These are phyloP conservation scores for Trigoniulus corallinus DNA, from an alignment of 1,140 invertebrate species.

Conservation along the genomic window DNA sequence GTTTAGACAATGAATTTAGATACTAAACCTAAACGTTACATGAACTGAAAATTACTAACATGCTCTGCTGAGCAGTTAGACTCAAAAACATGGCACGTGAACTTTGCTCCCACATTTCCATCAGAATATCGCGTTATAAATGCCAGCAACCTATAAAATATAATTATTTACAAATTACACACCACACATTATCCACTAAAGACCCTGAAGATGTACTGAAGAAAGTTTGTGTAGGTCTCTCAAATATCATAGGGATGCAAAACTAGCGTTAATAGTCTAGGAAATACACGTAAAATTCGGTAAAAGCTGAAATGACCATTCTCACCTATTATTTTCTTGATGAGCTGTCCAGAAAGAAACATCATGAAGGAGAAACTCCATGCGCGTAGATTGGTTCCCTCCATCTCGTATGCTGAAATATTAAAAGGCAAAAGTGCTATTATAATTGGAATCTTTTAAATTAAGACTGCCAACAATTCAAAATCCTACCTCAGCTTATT, in stretches of 20 bases:
- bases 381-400: slow-evolving; percentile 21
- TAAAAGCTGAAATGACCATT: background rate
- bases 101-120: background rate
- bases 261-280: background rate
- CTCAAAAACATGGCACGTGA: slow-evolving; percentile 7
- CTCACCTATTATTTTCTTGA: slow-evolving; percentile 30
- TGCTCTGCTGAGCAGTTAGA: slow-evolving; percentile 5
- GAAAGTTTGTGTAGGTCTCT: no score
- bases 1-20: background rate
- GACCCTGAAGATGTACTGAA: background rate
- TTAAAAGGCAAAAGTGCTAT: background rate
- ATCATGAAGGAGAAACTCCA: slow-evolving; percentile 26
- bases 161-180: background rate
- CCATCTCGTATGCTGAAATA: slow-evolving; percentile 26
- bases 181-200: background rate
- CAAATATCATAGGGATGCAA: no score
- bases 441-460: background rate
- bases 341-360: slow-evolving; percentile 32
- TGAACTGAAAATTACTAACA: background rate
- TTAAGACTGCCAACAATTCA: background rate
- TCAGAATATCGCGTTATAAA: slow-evolving; percentile 3
- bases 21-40: background rate
- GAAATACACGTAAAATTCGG: background rate
- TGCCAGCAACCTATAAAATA: slow-evolving; percentile 1
- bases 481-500: slow-evolving; percentile 24